phyloP scores from a whole-genome alignment of 2,797 vertebrate genomes.

The Iguana delicatissima region DNA sequence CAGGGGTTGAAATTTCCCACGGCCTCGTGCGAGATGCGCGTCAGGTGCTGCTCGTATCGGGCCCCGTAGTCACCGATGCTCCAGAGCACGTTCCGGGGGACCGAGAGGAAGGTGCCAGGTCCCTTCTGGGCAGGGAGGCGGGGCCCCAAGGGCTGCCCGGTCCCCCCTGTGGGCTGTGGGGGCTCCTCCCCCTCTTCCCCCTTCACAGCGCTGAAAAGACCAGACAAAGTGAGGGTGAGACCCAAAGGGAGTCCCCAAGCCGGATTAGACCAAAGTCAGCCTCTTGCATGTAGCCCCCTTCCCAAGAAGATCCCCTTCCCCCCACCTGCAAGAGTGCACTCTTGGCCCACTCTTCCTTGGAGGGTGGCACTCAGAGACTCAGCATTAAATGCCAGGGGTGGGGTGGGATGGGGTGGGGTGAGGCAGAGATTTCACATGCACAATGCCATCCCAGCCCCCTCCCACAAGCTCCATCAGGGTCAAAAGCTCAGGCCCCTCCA shows the following conservation, averaged over 20 bases:
- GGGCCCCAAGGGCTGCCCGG: constrained; percentile 1
- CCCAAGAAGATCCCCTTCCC: neutral
- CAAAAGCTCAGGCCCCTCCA: too few relatives aligned
- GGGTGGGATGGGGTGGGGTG: too few relatives aligned
- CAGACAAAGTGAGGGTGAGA: neutral
- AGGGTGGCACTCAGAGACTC: too few relatives aligned
- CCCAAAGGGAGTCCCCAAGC: neutral
- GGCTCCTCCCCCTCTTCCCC: constrained; percentile 72
- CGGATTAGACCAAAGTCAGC: too few relatives aligned
- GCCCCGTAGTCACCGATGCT: constrained; percentile 85
- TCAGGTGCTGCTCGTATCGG: constrained; percentile 84
- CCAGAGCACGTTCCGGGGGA: constrained; percentile 81
- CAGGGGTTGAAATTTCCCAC: constrained; percentile 89
- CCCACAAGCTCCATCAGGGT: neutral
- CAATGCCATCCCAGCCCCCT: neutral
- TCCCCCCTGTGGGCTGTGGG: constrained; percentile 46
- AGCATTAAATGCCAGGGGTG: too few relatives aligned
- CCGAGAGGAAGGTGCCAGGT: constrained; percentile 68
- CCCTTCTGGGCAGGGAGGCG: constrained; percentile 47
- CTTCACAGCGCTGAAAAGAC: constrained; percentile 69
- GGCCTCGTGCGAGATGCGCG: constrained; percentile 82
- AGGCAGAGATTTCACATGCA: too few relatives aligned
- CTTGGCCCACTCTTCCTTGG: too few relatives aligned
- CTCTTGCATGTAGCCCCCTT: too few relatives aligned
- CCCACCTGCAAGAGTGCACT: neutral